Base-by-base conservation (phyloP, 2,797 vertebrate genomes). In the Coregonus suidteri region DNA sequence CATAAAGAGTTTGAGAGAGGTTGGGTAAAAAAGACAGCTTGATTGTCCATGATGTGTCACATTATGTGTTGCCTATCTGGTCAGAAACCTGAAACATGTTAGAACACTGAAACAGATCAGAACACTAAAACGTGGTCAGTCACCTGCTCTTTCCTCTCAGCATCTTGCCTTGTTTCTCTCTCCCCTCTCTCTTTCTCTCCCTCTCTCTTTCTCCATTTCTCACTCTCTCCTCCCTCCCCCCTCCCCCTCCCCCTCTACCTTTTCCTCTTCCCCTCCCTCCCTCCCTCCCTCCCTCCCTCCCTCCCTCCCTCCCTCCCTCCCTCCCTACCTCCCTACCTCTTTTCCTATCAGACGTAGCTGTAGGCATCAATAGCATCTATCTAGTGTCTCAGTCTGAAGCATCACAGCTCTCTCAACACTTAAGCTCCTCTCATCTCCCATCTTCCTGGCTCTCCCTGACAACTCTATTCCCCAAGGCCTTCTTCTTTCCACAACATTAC, bases 391-490 rank as follows among this genome's bases (percentile, higher is more conserved):
- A 65, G 16, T n/a, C n/a, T 62, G 56, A 5, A n/a, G 4, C 59
- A 6, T 30, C 20, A 11, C n/a, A 25, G 14, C 6, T 66, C 14
- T 66, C 14, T 4, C 51, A 37, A 18, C 6, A 41, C 73, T 75
- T 35, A 25, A 18, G 66, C 62, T 62, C 67, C 52, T 25, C 51
- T 52, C 65, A 16, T 34, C 71, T 69, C 64, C 14, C 11, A 7
- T 76, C 41, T 67, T 71, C 78, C 76, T 74, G 70, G 30, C 71
- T 53, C 16, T 41, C 70, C 85, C 6, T 16, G 74, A 78, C 75
- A 78, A 79, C 69, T 86, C 62, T 66, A 75, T 77, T 80, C 83
- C 84, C 82, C 71, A 71, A 77, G 79, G 81, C 75, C 69, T 78
- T 64, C 69, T 78, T 64, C 71, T 82, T 87, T 85, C 76, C 76